These are phyloP conservation scores for Drosophila formosana DNA, from an alignment of 2,888 invertebrate genomes.

Conservation along the genomic window DNA sequence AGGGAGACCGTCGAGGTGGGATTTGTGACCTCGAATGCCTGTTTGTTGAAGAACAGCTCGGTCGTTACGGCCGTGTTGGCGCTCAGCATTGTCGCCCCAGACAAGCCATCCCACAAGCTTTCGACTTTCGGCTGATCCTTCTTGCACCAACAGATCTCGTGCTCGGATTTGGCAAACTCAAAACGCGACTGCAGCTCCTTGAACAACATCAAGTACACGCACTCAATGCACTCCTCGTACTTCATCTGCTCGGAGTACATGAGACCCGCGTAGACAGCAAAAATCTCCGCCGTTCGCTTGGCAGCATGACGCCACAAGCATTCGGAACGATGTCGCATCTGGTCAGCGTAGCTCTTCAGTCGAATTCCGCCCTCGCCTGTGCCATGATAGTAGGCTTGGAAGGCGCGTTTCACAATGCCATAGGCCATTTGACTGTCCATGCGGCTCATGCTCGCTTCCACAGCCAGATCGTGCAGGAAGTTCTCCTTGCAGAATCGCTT, in stretches of 20 bases:
- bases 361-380: conserved; percentile 61
- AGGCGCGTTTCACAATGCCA: conserved; percentile 78
- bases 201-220: conserved; percentile 65
- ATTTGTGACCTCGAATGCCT: conserved; percentile 6
- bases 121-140: background rate
- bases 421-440: conserved; percentile 79
- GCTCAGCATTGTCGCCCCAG: background rate
- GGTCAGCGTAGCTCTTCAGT: conserved; percentile 31
- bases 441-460: conserved; percentile 73
- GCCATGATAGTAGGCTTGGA: conserved; percentile 81
- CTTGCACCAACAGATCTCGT: background rate
- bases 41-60: conserved; percentile 46
- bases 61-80: conserved; percentile 13
- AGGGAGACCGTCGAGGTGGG: conserved; percentile 22
- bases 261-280: conserved; percentile 69
- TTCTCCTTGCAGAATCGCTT: conserved; percentile 75
- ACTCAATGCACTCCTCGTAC: conserved; percentile 67
- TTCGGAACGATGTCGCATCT: conserved; percentile 63
- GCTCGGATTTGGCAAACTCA: conserved; percentile 21
- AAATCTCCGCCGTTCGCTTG: conserved; percentile 71
- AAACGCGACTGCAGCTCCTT: conserved; percentile 58
- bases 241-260: conserved; percentile 67
- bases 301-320: conserved; percentile 81
- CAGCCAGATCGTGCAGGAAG: conserved; percentile 73
- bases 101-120: background rate